These are phyloP conservation scores for Gerris buenoi DNA, from an alignment of 1,140 invertebrate species.

Conservation along the genomic window DNA sequence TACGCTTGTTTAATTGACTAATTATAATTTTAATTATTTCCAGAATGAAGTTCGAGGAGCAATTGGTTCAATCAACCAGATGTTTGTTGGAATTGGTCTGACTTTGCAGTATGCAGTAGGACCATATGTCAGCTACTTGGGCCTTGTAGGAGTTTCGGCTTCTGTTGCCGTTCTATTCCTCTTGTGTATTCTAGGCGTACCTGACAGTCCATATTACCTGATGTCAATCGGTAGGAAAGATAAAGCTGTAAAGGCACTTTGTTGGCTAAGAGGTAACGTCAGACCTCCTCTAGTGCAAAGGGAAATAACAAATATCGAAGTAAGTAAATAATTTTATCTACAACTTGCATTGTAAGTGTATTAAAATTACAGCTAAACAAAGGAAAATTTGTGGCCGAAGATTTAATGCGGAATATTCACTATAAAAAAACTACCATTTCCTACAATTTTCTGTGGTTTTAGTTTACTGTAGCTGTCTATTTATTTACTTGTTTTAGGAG, in stretches of 20 bases:
- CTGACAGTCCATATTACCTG: constrained; percentile 17
- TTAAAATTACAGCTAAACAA: too few species aligned
- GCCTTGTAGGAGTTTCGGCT: not conserved
- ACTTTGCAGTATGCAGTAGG: constrained; percentile 6
- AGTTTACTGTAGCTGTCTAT: too few species aligned
- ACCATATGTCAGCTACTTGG: constrained; percentile 6
- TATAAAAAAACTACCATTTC: too few species aligned
- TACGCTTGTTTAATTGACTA: too few species aligned
- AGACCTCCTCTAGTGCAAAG: constrained; percentile 3
- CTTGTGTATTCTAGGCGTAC: constrained; percentile 8
- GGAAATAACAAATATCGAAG: constrained; percentile 12
- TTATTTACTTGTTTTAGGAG: too few species aligned
- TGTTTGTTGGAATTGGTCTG: constrained; percentile 5
- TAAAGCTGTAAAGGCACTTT: constrained; percentile 32
- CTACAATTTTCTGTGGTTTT: too few species aligned
- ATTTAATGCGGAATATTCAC: too few species aligned
- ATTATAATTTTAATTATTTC: too few species aligned
- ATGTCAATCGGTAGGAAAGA: constrained; percentile 8
- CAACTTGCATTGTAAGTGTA: too few species aligned
- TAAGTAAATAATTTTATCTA: too few species aligned
- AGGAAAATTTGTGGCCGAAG: too few species aligned
- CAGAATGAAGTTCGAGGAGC: constrained; percentile 6
- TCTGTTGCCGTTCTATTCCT: constrained; percentile 2
- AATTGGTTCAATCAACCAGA: not conserved
- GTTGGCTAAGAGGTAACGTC: constrained; percentile 7